Evolutionary conservation across 2,113 vertebrate species (phyloP), one percentile per base, ranked within the genome.

Genomic region (Zingel zingel): DNA sequence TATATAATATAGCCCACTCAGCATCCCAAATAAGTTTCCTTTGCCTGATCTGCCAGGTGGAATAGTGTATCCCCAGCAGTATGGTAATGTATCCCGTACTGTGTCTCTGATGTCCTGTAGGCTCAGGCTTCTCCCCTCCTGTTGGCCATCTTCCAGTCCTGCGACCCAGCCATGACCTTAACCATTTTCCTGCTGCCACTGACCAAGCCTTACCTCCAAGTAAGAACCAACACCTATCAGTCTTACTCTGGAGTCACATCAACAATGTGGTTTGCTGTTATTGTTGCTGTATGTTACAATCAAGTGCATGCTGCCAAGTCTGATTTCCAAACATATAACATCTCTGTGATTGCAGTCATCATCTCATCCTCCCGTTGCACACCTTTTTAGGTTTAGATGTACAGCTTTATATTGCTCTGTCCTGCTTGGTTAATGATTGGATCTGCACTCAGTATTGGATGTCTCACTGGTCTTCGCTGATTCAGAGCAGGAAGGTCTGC

Each of bases 171-270:
- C 88, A 91, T 95, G 97, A 98, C 87, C 96, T 97, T 86, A 96
- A 98, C 93, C 97, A 98, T 96, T 98, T 97, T 94, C 97, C 97
- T 96, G 97, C 96, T 95, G 97, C 86, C 84, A 90, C 84, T 91
- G 98, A 99, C 94, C 97, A 97, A 92, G 96, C 96, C 94, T 97
- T 99, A 95, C 98, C 98, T 92, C 97, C 97, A 98, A 99, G 98
- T 99, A 99, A 99, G 98, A 88, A 77, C 75, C 76, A 63, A 12
- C 68, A 68, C 45, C 67, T 83, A 69, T 76, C 73, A 78, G 72
- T 88, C 92, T 92, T 89, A 92, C 89, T 89, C 81, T 92, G 92
- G 90, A 94, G 91, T 72, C 70, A 56, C 82, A 83, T 57, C 73
- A 64, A 10, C 74, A 33, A 63, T 58, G 51, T 64, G 27, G 71